Evolutionary conservation across 2,797 vertebrate genomes (phyloP), one percentile per base, ranked within the genome.

Genomic region (Prionace glauca): DNA sequence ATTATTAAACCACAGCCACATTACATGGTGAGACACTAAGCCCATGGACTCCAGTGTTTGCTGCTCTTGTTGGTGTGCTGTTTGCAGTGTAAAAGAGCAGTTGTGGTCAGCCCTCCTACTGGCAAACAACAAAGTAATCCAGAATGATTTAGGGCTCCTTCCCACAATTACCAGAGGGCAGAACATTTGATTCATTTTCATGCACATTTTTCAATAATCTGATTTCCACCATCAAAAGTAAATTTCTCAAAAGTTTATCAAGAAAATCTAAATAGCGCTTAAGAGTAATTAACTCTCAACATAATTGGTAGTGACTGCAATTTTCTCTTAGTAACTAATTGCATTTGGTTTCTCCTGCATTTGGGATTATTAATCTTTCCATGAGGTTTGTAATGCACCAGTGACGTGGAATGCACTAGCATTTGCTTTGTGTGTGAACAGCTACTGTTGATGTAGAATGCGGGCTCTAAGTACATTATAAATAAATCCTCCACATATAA

Each of bases 161-260:
- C 81, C 81, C 81, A 24, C 41, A 84, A 62, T 41, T 92, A 65
- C 90, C 90, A 0, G 65, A 69, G 90, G 65, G 10, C 36, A 36
- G n/a, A 67, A 69, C 12, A 69, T 69, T 20, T 69, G 41, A 69
- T 69, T 92, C 32, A 92, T 92, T 92, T 92, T 69, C 62, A 69
- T 69, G 90, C 45, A 92, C 9, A 36, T 92, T 92, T 90, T 92
- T 92, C 90, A 92, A 92, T 36, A 22, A 69, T 69, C 90, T 69
- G 90, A 92, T 92, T 92, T 92, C 87, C 36, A 92, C 41, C 88
- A 91, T 36, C 65, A 92, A 67, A 92, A 69, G 26, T 92, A 92
- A 69, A 69, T 92, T 69, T 65, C n/a, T 92, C 16, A 41, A 69
- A 92, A 9, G 29, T 92, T 92, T 92, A 92, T 92, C 90, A 41